phyloP scores from a whole-genome alignment of 2,888 invertebrate species.

The Machimus atricapillus region DNA sequence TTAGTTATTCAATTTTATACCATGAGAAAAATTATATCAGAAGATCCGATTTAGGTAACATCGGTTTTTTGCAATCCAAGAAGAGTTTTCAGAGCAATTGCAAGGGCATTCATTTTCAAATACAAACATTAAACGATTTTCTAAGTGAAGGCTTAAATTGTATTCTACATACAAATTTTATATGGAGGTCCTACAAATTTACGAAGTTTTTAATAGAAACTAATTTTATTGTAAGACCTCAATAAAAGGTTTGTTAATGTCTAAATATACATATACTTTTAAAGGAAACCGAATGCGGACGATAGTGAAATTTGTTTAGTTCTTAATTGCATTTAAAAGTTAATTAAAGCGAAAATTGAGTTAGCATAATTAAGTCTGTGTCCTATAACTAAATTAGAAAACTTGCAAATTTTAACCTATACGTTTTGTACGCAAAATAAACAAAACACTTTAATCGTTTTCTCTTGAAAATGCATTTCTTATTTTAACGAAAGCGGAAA shows the following conservation, averaged over 20 bases:
- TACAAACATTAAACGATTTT: not conserved
- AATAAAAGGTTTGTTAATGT: not conserved
- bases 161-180: not conserved
- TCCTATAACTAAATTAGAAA: not conserved
- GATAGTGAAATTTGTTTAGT: not conserved
- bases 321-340: not conserved
- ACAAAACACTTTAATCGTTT: not conserved
- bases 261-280: not conserved
- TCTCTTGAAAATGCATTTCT: not conserved
- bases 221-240: not conserved
- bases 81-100: not conserved
- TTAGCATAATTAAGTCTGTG: not conserved
- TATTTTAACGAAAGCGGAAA: not conserved
- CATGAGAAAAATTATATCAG: not conserved
- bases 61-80: not conserved
- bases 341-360: not conserved
- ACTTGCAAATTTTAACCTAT: not conserved
- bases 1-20: not conserved
- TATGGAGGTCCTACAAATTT: not conserved
- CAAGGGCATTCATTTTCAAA: not conserved
- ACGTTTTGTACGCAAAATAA: not conserved
- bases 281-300: not conserved
- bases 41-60: not conserved
- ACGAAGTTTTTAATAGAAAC: not conserved
- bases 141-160: not conserved